Conservation (phyloP, 1,140 invertebrate genomes). For the Solenopsis invicta region DNA sequence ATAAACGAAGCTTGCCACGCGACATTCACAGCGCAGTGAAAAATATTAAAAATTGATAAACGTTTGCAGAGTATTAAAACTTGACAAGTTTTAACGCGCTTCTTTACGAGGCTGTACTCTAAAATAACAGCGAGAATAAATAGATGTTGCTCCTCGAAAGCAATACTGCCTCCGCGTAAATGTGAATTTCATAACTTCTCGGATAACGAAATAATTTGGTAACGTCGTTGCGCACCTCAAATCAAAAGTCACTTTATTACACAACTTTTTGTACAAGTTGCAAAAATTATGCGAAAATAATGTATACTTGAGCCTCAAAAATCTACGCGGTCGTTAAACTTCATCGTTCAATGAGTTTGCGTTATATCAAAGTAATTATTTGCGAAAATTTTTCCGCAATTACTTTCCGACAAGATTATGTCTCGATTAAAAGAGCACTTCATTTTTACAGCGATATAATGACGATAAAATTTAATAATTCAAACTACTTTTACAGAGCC, state of each 20-base stretch:
- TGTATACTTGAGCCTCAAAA: conserved; percentile 22
- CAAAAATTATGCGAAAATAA: conserved; percentile 15
- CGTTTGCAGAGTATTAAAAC: conserved; percentile 24
- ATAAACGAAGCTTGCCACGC: neutral
- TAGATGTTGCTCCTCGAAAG: neutral
- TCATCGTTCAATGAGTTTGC: neutral
- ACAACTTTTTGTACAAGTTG: conserved; percentile 30
- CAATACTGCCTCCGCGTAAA: neutral
- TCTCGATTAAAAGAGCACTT: neutral
- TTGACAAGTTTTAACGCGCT: conserved; percentile 14
- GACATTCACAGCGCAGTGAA: neutral
- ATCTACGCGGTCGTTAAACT: conserved; percentile 17
- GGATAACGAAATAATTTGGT: conserved; percentile 1
- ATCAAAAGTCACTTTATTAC: conserved; percentile 25
- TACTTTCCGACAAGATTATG: neutral
- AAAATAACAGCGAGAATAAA: neutral
- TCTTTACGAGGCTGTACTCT: neutral
- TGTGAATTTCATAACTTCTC: conserved; percentile 21
- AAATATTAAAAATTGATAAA: conserved; percentile 33
- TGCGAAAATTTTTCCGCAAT: conserved; percentile 1
- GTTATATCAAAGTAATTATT: conserved; percentile 29
- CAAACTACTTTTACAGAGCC: neutral
- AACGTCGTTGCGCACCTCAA: neutral
- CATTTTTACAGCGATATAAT: neutral
- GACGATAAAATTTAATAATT: neutral